A percentile compares a stretch with the other conserved stretches of the same genome.
These are phyloP conservation scores for Caenorhabditis doughertyi DNA, from an alignment of 2,888 invertebrate genomes.

Conservation along the genomic window DNA sequence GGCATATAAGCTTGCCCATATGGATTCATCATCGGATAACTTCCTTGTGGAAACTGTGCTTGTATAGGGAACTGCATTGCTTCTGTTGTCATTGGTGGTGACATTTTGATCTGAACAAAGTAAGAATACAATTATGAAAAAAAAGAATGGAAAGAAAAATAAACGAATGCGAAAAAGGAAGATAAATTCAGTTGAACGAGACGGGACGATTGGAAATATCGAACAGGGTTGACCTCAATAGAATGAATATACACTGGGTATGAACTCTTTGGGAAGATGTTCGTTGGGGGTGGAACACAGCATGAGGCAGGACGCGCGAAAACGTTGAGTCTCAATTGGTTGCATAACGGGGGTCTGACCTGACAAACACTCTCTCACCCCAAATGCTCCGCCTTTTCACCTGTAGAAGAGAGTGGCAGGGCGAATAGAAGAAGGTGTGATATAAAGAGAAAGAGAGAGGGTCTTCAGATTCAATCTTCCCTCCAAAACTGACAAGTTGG, in stretches of 20 bases:
- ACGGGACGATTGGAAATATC: too few relatives aligned
- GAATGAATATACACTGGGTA: neutral
- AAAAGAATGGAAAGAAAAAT: neutral
- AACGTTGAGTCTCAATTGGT: neutral
- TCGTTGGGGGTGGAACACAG: too few relatives aligned
- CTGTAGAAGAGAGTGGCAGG: neutral
- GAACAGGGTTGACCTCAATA: neutral
- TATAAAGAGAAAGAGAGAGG: neutral
- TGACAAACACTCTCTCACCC: neutral
- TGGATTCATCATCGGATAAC: constrained; percentile 8
- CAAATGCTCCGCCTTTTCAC: neutral
- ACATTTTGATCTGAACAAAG: neutral
- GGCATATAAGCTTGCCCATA: neutral
- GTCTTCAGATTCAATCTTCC: too few relatives aligned
- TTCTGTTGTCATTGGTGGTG: neutral
- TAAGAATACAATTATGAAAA: neutral
- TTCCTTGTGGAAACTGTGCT: neutral
- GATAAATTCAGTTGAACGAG: too few relatives aligned
- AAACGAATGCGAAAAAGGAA: neutral
- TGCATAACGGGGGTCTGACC: neutral
- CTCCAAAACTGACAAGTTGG: neutral
- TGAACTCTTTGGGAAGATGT: neutral
- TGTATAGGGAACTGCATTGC: constrained; percentile 1
- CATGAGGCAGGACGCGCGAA: neutral
- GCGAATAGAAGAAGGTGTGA: too few relatives aligned